Base-by-base conservation (phyloP, 1,140 invertebrate genomes). In the Drosophila ficusphila region DNA sequence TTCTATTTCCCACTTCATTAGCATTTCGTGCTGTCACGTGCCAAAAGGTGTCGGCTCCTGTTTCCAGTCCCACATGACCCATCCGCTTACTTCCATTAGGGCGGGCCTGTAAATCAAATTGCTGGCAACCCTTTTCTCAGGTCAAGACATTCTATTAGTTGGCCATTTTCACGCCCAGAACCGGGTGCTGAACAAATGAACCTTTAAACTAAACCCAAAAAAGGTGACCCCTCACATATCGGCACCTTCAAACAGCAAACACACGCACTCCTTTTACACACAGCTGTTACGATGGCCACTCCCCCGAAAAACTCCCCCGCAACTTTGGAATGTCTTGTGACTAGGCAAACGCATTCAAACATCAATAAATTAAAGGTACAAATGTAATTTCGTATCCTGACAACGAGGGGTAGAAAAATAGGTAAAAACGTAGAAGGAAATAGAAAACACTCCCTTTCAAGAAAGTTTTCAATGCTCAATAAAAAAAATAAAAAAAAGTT, bases 301-400 rank as follows among this genome's bases (percentile, higher is more conserved):
- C 79, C 79, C 79, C 54, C 42, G 9, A 48, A 69, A 34, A 49
- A 14, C 21, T 29, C 27, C 33, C 41, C 18, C 1, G 7, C n/a
- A 12, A 16, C 19, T 7, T 3, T 7, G 34, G 42, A 39, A 51
- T 67, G 34, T 16, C 62, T 36, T 49, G 25, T 67, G 62, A 33
- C 62, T 67, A 67, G 69, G 53, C 44, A 54, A 88, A 61, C 73
- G 75, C 71, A 76, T 75, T 85, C 71, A 70, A 77, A 88, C 77
- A 78, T 86, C 82, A 88, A 86, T 86, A 86, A 86, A 86, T 86
- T 86, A 88, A 81, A 86, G 82, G 57, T 78, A 88, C 77, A 86
- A 86, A 88, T 88, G 81, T 85, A 86, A 79, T 85, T 86, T 86
- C 62, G 82, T 88, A 51, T 62, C 76, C 82, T 58, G 48, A 54